Base-by-base conservation (phyloP, 2,888 invertebrate genomes). In the Julus scandinavius region DNA sequence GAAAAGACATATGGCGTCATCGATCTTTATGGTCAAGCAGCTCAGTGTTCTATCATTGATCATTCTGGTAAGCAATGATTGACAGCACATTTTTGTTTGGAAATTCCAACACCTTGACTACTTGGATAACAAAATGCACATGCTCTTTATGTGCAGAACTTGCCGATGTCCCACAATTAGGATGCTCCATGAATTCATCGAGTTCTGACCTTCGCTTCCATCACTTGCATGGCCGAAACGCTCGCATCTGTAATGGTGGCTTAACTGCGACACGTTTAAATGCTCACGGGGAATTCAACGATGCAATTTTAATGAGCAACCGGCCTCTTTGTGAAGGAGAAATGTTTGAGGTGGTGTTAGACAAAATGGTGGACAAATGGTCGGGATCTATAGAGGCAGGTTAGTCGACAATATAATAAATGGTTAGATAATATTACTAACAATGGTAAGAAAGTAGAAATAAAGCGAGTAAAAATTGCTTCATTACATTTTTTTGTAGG, bases 1-100 rank as follows among this genome's bases (percentile, higher is more conserved):
- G 96, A 96, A 90, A 95, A 95, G 90, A 95, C 98, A 0, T 98
- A 95, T 91, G 98, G 98, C 49, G 97, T 99, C 17, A 96, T 99
- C 93, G 98, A 98, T 94, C 93, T 99, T 89, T 98, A 98, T 91
- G 98, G 98, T 0, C 97, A 98, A 91, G 98, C 98, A 86, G 97
- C 97, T 0, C 97, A 98, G 92, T 97, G 97, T 0, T 96, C 97
- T 1, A 97, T 98, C 88, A 95, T 97, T 15, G 96, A 96, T 90
- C 89, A 90, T 58, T 58, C 80, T 87, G 54, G 89, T 88, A 85
- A 45, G 85, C n/a, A 85, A 29, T 38, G 2, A 9, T 63, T 80
- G 38, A 38, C 13, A 80, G 38, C 13, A 45, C 45, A 45, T 45
- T 45, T 45, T 45, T 5, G 5, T 45, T 45, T 45, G 45, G 45